These are phyloP conservation scores for Hydropsyche betteni DNA, from an alignment of 2,888 invertebrate genomes.

Conservation along the genomic window DNA sequence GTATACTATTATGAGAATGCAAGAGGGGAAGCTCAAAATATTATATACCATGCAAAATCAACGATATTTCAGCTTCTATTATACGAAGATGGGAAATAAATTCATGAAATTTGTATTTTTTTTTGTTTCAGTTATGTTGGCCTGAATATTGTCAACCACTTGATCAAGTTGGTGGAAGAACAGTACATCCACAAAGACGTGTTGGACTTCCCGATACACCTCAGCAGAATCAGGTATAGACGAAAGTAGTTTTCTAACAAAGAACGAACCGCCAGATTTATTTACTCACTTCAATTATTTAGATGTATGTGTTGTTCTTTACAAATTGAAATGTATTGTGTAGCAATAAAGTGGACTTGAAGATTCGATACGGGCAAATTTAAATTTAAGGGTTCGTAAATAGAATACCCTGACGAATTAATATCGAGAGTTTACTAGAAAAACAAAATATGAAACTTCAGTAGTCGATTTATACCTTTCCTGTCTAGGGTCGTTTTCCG, in stretches of 20 bases:
- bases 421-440: constrained; percentile 1
- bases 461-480: neutral
- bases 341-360: constrained; percentile 16
- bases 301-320: neutral
- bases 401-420: constrained; percentile 7
- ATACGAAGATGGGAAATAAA: no score
- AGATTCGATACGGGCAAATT: neutral
- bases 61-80: no score
- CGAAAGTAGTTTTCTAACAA: neutral
- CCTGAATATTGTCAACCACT: constrained; percentile 48
- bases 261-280: neutral
- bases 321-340: constrained; percentile 14
- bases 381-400: constrained; percentile 19
- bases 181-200: constrained; percentile 39
- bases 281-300: neutral
- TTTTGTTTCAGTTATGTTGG: constrained; percentile 45
- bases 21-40: neutral
- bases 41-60: no score
- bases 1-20: neutral
- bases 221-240: constrained; percentile 41
- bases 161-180: constrained; percentile 48
- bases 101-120: neutral
- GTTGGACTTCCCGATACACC: constrained; percentile 47
- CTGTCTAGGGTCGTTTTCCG: neutral
- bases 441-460: neutral